Conservation (phyloP, 2,797 vertebrate species). For the Pelochelys cantorii region DNA sequence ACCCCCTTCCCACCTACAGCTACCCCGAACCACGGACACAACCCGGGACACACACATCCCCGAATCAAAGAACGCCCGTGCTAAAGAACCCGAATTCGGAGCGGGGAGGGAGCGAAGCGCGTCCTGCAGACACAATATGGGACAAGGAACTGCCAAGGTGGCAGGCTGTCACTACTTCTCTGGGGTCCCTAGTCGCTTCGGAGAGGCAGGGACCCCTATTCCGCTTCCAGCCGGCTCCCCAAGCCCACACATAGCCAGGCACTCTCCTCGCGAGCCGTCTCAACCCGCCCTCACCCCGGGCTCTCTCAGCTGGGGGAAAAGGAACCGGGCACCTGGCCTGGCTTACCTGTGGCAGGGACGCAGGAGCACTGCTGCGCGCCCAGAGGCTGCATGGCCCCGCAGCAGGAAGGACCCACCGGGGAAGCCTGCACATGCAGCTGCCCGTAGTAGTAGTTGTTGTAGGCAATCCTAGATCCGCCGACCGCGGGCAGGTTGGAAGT, state of each 20-base stretch:
- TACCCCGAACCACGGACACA: too few relatives aligned
- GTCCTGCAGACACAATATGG: background rate
- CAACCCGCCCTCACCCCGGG: background rate
- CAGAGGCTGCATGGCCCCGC: constrained; percentile 88
- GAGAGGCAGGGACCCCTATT: background rate
- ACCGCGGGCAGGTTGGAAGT: constrained; percentile 85
- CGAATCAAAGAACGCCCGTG: constrained; percentile 8
- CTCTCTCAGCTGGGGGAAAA: background rate
- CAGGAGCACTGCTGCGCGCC: constrained; percentile 94
- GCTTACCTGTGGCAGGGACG: constrained; percentile 90
- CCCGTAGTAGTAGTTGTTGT: constrained; percentile 96
- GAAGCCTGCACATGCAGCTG: constrained; percentile 93
- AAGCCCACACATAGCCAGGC: background rate
- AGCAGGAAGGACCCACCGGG: constrained; percentile 90
- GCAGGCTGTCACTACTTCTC: background rate
- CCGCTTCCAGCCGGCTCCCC: background rate
- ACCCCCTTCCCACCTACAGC: background rate
- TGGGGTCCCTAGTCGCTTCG: background rate
- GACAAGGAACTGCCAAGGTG: background rate
- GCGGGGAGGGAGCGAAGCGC: too few relatives aligned
- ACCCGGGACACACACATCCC: background rate
- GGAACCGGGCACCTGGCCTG: background rate
- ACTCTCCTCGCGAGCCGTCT: background rate
- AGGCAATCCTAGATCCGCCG: constrained; percentile 89
- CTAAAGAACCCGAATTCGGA: background rate